phyloP scores from a whole-genome alignment of 2,888 invertebrate species.

The Drosophila fungiperda region DNA sequence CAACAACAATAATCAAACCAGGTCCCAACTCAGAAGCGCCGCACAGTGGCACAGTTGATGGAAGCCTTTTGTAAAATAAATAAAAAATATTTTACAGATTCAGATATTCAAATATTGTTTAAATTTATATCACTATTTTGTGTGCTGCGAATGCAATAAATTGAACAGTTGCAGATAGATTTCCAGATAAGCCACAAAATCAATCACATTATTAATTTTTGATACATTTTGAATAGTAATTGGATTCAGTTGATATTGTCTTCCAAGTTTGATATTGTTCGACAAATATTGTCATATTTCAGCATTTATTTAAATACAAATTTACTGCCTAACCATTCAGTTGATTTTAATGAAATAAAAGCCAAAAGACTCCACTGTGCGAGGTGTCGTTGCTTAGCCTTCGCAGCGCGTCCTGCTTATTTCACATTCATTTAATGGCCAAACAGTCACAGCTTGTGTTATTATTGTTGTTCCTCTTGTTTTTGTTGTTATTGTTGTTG shows the following conservation, averaged over 20 bases:
- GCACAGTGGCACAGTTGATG: not conserved
- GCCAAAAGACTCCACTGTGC: not conserved
- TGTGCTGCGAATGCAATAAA: not conserved
- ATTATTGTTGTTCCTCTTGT: slow-evolving; percentile 8
- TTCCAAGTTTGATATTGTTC: not conserved
- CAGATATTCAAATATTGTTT: not conserved
- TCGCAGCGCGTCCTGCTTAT: slow-evolving; percentile 37
- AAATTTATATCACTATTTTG: not conserved
- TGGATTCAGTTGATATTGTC: not conserved
- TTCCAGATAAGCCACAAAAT: not conserved
- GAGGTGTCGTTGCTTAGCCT: slow-evolving; percentile 5
- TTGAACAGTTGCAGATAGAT: not conserved
- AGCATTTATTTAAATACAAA: not conserved
- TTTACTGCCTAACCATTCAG: not conserved
- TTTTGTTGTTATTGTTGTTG: slow-evolving; percentile 37
- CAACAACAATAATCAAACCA: slow-evolving; percentile 33
- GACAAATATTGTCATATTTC: not conserved
- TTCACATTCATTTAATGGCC: slow-evolving; percentile 57
- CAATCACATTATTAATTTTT: accelerated
- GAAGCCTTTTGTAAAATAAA: not conserved
- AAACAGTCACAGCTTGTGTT: slow-evolving; percentile 26
- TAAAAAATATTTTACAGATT: not conserved
- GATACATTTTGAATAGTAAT: not conserved
- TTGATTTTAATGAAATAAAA: not conserved
- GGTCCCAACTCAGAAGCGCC: too few species aligned